A percentile compares a stretch with the other conserved stretches of the same genome.
Evolutionary conservation across 1,140 invertebrate genomes (phyloP).

Genomic region (Orchestia grillus): DNA sequence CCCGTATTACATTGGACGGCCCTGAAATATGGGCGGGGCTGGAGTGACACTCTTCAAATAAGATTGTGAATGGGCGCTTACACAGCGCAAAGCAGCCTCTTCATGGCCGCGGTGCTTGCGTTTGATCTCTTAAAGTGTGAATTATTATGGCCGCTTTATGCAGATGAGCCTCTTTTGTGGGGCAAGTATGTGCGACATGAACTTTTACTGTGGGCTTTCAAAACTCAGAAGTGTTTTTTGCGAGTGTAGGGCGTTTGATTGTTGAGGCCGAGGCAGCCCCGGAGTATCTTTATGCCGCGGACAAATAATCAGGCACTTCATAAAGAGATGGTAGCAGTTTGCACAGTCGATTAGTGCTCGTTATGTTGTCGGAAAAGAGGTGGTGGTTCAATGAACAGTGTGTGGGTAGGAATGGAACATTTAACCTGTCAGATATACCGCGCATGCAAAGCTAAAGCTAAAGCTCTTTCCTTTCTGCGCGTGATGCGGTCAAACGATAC

Average conservation of each 20-base stretch:
- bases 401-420: not conserved
- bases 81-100: constrained; percentile 41
- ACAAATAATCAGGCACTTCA: constrained; percentile 40
- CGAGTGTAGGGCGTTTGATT: constrained; percentile 1
- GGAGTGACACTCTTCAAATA: constrained; percentile 50
- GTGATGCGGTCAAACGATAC: not conserved
- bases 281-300: constrained; percentile 1
- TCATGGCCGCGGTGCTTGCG: constrained; percentile 46
- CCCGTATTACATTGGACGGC: constrained; percentile 52
- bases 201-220: constrained; percentile 42
- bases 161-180: constrained; percentile 47
- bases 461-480: not conserved
- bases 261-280: not conserved
- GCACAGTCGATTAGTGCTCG: constrained; percentile 25
- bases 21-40: constrained; percentile 33
- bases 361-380: not conserved
- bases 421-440: not conserved
- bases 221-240: constrained; percentile 13
- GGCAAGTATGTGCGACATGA: constrained; percentile 51
- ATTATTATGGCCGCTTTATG: constrained; percentile 50
- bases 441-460: not conserved
- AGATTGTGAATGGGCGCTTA: constrained; percentile 50
- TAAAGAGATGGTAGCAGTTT: constrained; percentile 30
- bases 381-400: not conserved
- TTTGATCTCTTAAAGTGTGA: constrained; percentile 54